Evolutionary conservation across 2,888 invertebrate species (phyloP), one percentile per base, ranked within the genome.

Genomic region (Gastracanthus pulcherrimus): DNA sequence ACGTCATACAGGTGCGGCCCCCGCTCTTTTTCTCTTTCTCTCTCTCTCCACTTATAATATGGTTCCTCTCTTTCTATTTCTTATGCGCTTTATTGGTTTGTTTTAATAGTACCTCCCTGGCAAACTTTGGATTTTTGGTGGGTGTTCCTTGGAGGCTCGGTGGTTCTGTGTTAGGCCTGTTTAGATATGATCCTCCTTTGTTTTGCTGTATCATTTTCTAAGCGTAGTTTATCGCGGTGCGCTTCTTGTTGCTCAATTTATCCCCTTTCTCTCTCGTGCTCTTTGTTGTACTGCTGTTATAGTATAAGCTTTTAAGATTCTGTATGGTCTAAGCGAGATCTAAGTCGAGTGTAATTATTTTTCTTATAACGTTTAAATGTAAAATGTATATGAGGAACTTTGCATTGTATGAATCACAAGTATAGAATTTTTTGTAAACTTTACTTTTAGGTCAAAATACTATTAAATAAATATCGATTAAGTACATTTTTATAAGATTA

Each of bases 1-100:
- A 80, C 80, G 80, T 80, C 80, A 80, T 75, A 48, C 67, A 69
- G 64, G 80, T 76, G 70, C 41, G 75, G 75, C 80, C 69, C 13
- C 62, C n/a, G 58, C 51, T 51, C 36, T 70, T 26, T 72, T 34
- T 19, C 51, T 36, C 64, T 64, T 26, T 70, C 77, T 62, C 48
- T 70, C 36, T 38, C 62, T 11, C 29, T 70, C 48, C n/a, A n/a
- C n/a, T n/a, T n/a, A n/a, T n/a, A n/a, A n/a, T n/a, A n/a, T n/a
- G n/a, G n/a, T 26, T 26, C 23, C 29, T 9, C 23, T 34, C 55
- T 23, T 11, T 69, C n/a, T 11, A 26, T 55, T 38, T 38, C 36
- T 62, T 41, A 41, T 13, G 23, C 62, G 26, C 31, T 26, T 45
- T n/a, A n/a, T 13, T 1, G 16, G 45, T 45, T 11, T 16, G 13